A percentile compares a stretch with the other conserved stretches of the same genome.
phyloP scores from a whole-genome alignment of 2,888 invertebrate genomes.

The Ischnura elegans region DNA sequence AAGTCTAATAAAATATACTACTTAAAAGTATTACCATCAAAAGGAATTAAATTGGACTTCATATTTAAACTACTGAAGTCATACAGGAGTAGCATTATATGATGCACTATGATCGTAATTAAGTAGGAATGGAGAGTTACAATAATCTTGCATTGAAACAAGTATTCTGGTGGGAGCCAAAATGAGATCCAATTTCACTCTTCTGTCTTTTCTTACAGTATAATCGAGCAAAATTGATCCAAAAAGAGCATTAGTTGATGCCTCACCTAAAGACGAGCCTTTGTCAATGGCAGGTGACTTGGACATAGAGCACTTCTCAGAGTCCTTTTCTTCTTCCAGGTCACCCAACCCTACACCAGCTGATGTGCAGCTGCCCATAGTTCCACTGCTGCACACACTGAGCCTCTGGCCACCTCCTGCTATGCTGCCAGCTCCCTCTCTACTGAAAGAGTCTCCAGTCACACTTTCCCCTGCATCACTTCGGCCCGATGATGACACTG shows the following conservation, averaged over 20 bases:
- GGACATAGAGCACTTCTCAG: slow-evolving; percentile 44
- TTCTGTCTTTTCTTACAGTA: slow-evolving; percentile 80
- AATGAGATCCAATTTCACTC: too few relatives aligned
- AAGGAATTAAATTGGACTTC: too few relatives aligned
- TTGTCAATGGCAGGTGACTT: slow-evolving; percentile 56
- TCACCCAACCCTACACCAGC: slow-evolving; percentile 31
- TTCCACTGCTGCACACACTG: slow-evolving; percentile 83
- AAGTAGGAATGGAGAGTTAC: too few relatives aligned
- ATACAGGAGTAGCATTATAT: too few relatives aligned
- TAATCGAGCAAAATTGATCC: slow-evolving; percentile 85
- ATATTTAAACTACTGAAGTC: too few relatives aligned
- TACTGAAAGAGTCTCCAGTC: neutral
- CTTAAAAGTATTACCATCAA: too few relatives aligned
- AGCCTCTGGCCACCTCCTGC: slow-evolving; percentile 78
- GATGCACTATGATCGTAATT: too few relatives aligned
- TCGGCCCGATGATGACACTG: slow-evolving; percentile 45
- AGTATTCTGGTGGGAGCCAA: too few relatives aligned
- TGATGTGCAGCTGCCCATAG: slow-evolving; percentile 74
- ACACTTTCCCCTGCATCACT: slow-evolving; percentile 18
- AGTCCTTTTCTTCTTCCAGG: slow-evolving; percentile 77
- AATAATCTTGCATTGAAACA: too few relatives aligned
- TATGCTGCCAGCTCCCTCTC: slow-evolving; percentile 21
- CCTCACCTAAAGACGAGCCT: slow-evolving; percentile 78
- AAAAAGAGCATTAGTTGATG: slow-evolving; percentile 88
- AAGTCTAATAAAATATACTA: too few relatives aligned